A percentile compares a stretch with the other conserved stretches of the same genome.
Evolutionary conservation across 2,113 vertebrate genomes (phyloP).

Genomic region (Thomomys bottae): DNA sequence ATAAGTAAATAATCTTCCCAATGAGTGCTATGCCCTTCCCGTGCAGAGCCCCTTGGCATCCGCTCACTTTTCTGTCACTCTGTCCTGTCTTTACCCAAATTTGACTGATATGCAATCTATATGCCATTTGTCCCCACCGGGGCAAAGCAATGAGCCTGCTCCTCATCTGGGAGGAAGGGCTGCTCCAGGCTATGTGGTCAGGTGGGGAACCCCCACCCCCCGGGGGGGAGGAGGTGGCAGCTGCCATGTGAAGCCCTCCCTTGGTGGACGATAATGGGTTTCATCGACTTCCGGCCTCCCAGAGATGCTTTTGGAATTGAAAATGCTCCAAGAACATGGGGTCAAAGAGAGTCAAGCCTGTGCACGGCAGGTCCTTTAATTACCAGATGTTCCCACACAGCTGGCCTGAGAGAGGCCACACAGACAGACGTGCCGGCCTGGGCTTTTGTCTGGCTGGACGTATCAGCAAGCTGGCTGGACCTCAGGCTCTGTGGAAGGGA

Average conservation of each 20-base stretch:
- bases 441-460: not conserved
- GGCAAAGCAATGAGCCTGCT: conserved; percentile 54
- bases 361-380: not conserved
- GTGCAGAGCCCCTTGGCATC: not conserved
- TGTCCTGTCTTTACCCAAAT: conserved; percentile 20
- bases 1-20: not conserved
- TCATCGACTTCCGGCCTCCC: conserved; percentile 47
- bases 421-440: fast-evolving
- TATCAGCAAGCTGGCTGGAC: not conserved
- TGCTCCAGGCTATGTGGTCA: not conserved
- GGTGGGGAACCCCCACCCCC: not conserved
- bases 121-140: conserved; percentile 42
- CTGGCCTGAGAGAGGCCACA: not conserved
- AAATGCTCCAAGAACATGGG: conserved; percentile 9
- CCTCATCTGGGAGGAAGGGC: not conserved
- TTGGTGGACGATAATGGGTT: conserved; percentile 10
- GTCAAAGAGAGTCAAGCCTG: not conserved
- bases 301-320: not conserved
- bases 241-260: not conserved
- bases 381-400: not conserved
- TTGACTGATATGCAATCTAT: conserved; percentile 46
- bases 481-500: not conserved
- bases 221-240: not conserved
- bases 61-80: not conserved
- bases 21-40: no score